Base-by-base conservation (phyloP, 2,113 vertebrate genomes). In the Phycodurus eques region DNA sequence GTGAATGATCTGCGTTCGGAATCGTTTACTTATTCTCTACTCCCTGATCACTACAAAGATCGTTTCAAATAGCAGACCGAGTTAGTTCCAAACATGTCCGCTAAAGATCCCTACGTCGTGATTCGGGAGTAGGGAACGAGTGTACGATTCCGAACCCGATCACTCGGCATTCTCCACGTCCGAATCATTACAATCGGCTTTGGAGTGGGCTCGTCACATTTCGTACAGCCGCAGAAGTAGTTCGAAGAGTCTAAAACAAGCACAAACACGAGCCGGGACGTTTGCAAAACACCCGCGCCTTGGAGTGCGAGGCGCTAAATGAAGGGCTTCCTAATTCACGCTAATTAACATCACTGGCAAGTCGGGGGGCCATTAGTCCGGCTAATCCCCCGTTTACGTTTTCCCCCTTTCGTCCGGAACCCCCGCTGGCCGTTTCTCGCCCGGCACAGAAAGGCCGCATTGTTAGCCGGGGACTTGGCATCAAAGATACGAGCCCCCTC, bases 271-370 rank as follows among this genome's bases (percentile, higher is more conserved):
- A 61, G 47, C 20, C 56, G 31, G 13, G 60, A 77, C 64, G 42
- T 78, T 77, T 61, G 68, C 70, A 39, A 82, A 85, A 77, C 73
- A 51, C 13, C 47, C 19, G 19, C 20, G 10, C 53, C 63, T 63
- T 77, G 71, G 56, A 54, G 51, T 61, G 57, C 76, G 1, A 57
- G 42, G 73, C 27, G 77, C 70, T 70, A 75, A 83, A 84, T 74
- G 76, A 86, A 80, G 60, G 80, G 73, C 83, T 78, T 78, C 89
- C 91, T 89, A 93, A 93, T 94, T 93, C 92, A 92, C 74, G 77
- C 86, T 91, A 92, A 93, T 94, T 92, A 93, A 90, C 87, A 82
- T 94, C 92, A 94, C 90, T 62, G 90, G 91, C 90, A 92, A 88
- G 85, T 87, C 46, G 83, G 73, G 85, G 88, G 53, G 53, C 87